Evolutionary conservation across 2,113 vertebrate species (phyloP).

Genomic region (Spilogale gracilis): DNA sequence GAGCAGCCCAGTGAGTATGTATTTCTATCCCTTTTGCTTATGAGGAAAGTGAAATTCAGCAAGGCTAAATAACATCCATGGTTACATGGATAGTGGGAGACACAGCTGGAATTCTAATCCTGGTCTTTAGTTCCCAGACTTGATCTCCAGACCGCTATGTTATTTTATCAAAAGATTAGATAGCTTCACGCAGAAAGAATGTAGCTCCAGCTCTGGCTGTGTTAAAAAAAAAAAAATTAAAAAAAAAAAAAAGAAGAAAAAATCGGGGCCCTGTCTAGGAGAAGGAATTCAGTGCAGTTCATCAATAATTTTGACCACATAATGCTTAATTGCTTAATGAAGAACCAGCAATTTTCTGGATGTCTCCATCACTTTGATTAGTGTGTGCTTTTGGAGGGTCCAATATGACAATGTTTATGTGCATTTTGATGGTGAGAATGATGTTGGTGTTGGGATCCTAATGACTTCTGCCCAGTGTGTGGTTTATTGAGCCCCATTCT

Average conservation of each 20-base stretch:
- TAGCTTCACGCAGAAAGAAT: background rate
- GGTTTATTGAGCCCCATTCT: background rate
- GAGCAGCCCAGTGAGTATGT: background rate
- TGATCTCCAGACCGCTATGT: background rate
- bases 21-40: conserved; percentile 5
- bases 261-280: background rate
- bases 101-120: background rate
- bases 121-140: background rate
- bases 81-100: background rate
- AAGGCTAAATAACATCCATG: background rate
- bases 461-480: background rate
- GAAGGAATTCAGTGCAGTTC: background rate
- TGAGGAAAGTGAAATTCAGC: background rate
- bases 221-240: background rate
- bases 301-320: background rate
- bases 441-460: background rate
- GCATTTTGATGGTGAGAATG: background rate
- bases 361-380: background rate
- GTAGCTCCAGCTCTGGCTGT: background rate
- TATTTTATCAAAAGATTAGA: conserved; percentile 26
- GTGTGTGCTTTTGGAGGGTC: background rate
- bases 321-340: background rate
- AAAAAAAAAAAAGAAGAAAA: background rate
- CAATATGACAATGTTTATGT: background rate
- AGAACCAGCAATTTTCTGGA: background rate